A percentile compares a stretch with the other conserved stretches of the same genome.
phyloP scores from a whole-genome alignment of 2,888 invertebrate species.

The Neoscelio sp. region DNA sequence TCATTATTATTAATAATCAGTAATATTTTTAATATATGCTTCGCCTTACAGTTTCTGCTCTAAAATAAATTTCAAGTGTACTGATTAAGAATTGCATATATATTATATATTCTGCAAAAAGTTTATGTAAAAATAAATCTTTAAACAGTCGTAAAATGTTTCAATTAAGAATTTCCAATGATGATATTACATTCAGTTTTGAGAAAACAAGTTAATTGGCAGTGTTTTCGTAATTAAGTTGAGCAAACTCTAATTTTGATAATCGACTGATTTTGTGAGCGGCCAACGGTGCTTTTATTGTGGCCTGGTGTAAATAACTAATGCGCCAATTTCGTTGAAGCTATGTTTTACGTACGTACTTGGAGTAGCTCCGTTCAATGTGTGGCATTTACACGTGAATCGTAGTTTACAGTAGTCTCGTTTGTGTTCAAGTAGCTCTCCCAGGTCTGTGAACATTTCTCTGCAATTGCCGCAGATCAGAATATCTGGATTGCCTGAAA shows the following conservation, averaged over 20 bases:
- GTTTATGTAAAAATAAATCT: too few species aligned
- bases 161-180: too few species aligned
- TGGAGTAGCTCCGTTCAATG: conserved; percentile 84
- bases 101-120: too few species aligned
- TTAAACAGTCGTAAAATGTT: too few species aligned
- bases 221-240: conserved; percentile 21
- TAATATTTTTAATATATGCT: too few species aligned
- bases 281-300: conserved; percentile 30
- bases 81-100: too few species aligned
- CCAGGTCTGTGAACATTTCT: conserved; percentile 89
- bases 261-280: conserved; percentile 8
- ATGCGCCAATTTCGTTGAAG: conserved; percentile 53
- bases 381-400: conserved; percentile 88
- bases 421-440: conserved; percentile 89
- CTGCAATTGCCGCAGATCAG: conserved; percentile 91
- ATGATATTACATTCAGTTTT: neutral
- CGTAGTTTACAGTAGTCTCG: conserved; percentile 89
- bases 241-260: conserved; percentile 27
- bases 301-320: conserved; percentile 65
- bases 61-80: too few species aligned
- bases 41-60: too few species aligned
- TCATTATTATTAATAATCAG: neutral
- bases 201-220: conserved; percentile 12
- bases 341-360: conserved; percentile 81
- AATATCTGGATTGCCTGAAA: conserved; percentile 88